Conservation (phyloP, 2,113 vertebrate genomes). For the Pleuronectes platessa region DNA sequence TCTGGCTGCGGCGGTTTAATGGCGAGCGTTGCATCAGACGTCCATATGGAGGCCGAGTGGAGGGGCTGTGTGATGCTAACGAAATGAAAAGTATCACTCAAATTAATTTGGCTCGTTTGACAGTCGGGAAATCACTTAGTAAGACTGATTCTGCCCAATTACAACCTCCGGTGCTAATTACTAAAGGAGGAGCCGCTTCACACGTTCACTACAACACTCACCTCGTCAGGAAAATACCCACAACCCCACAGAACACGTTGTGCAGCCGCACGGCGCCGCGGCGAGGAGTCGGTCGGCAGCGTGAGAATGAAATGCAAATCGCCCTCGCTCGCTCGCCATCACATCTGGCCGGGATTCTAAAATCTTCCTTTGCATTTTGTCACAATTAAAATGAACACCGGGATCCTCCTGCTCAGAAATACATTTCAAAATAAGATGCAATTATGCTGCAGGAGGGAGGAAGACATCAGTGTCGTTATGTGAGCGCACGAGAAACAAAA, state of each 20-base stretch:
- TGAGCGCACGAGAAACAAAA: slow-evolving; percentile 4
- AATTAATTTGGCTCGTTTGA: slow-evolving; percentile 81
- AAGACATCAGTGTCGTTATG: slow-evolving; percentile 62
- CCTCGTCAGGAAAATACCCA: neutral
- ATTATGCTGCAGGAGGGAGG: slow-evolving; percentile 59
- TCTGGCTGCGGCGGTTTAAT: slow-evolving; percentile 80
- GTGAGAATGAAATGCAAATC: slow-evolving; percentile 75
- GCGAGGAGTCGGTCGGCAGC: slow-evolving; percentile 54
- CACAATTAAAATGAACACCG: slow-evolving; percentile 73
- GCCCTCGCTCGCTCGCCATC: slow-evolving; percentile 27
- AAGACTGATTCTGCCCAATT: slow-evolving; percentile 78
- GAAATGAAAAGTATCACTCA: slow-evolving; percentile 85
- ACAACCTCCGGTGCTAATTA: slow-evolving; percentile 76
- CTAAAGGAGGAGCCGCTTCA: slow-evolving; percentile 65
- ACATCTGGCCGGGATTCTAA: slow-evolving; percentile 72
- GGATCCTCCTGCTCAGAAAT: slow-evolving; percentile 46
- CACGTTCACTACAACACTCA: neutral
- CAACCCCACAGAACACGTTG: neutral
- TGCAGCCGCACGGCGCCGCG: slow-evolving; percentile 52
- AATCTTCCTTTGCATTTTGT: slow-evolving; percentile 58
- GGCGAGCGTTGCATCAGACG: slow-evolving; percentile 75
- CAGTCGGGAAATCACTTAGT: slow-evolving; percentile 83
- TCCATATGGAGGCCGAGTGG: slow-evolving; percentile 83
- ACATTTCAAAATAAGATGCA: slow-evolving; percentile 71
- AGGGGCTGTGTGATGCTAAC: slow-evolving; percentile 81